These are phyloP conservation scores for Nomia melanderi DNA, from an alignment of 1,140 invertebrate genomes.

Conservation along the genomic window DNA sequence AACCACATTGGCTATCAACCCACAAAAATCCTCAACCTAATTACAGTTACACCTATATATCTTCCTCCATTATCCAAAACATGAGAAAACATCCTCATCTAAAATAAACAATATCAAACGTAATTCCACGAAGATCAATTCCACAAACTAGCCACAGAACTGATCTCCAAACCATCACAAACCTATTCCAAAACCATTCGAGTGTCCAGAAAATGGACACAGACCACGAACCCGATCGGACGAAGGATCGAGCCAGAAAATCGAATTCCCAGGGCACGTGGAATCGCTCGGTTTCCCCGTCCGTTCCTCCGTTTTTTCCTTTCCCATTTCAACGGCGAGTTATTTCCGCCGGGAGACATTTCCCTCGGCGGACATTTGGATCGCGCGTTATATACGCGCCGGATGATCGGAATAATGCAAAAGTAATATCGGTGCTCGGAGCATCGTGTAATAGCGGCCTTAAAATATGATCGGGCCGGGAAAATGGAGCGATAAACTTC, in stretches of 20 bases:
- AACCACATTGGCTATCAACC: too few species aligned
- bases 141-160: too few species aligned
- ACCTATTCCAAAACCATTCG: too few species aligned
- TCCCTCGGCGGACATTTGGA: constrained; percentile 4
- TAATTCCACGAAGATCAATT: too few species aligned
- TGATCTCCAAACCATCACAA: neutral
- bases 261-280: neutral
- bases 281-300: neutral
- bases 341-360: constrained; percentile 27
- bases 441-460: constrained; percentile 42
- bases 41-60: too few species aligned
- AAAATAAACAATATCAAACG: too few species aligned
- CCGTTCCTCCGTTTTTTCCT: neutral
- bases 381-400: constrained; percentile 29
- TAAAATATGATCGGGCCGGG: constrained; percentile 57
- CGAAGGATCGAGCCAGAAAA: neutral
- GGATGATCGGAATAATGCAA: constrained; percentile 56
- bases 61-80: too few species aligned
- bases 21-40: too few species aligned
- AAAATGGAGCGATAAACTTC: constrained; percentile 69
- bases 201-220: too few species aligned
- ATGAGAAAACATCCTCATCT: too few species aligned
- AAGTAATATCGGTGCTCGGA: constrained; percentile 58
- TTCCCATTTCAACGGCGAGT: constrained; percentile 4
- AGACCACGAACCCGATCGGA: neutral